Evolutionary conservation across 1,140 invertebrate species (phyloP).

Genomic region (Nasonia giraulti): DNA sequence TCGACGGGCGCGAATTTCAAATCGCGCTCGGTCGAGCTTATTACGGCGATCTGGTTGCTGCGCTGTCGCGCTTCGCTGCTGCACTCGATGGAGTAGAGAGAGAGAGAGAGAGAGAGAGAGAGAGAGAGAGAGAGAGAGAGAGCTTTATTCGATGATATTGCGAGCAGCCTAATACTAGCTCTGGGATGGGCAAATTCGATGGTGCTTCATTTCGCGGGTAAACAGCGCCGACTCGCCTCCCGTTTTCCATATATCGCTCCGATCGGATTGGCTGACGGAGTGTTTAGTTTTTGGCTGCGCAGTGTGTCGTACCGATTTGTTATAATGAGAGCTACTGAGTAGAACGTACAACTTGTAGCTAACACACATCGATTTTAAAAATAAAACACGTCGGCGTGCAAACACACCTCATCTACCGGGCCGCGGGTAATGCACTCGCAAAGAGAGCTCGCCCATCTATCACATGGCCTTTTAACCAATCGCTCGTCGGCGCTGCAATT

Average conservation of each 20-base stretch:
- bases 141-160: too few species aligned
- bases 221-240: not conserved
- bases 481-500: constrained; percentile 59
- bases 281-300: too few species aligned
- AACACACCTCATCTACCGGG: not conserved
- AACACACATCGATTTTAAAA: not conserved
- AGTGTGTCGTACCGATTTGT: too few species aligned
- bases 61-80: not conserved
- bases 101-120: too few species aligned
- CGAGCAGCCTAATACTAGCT: too few species aligned
- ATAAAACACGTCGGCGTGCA: not conserved
- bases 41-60: not conserved
- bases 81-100: not conserved
- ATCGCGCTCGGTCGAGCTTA: not conserved
- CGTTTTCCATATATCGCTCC: not conserved
- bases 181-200: not conserved
- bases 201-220: not conserved
- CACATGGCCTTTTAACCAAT: constrained; percentile 67
- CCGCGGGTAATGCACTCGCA: constrained; percentile 54
- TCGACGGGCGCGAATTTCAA: constrained; percentile 8
- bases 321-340: too few species aligned
- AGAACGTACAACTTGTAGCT: too few species aligned
- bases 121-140: too few species aligned
- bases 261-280: too few species aligned
- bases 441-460: constrained; percentile 56